Evolutionary conservation across 2,888 invertebrate genomes (phyloP), one percentile per base, ranked within the genome.

Genomic region (Archips xylosteana): DNA sequence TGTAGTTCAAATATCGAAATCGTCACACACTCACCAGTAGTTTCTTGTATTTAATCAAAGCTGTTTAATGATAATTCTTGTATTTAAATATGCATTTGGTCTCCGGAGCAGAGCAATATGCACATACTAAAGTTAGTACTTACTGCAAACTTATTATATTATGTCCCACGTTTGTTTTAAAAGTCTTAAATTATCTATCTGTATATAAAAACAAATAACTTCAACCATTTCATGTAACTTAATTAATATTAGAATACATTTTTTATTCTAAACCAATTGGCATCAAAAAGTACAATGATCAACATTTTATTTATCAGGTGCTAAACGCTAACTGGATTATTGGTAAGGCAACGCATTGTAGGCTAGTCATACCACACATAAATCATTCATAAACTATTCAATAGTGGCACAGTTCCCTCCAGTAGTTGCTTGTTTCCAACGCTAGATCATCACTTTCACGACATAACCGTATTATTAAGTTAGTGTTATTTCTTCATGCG

Each of bases 231-330:
- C 45, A 1, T 12, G 3, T 45, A 12, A 45, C 45, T 45, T 12
- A 45, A 12, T 10, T 12, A 39, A 39, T 39, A 4, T 39, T 6
- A 3, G 39, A 39, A 6, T 39, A 39, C 39, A 6, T 39, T 5
- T 39, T 39, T 39, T 39, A 23, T 6, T 39, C 39, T 39, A 6
- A 39, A 4, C 39, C 64, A n/a, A 34, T 64, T 64, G 32, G 45
- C 49, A 47, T 49, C 15, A 59, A 34, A 54, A 32, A 66, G 10
- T 65, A 23, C 60, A 71, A 61, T 61, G 66, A 32, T 70, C 67
- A 71, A 71, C 78, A 79, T 79, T 81, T 76, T 59, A 68, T 78
- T 81, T 77, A 79, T 79, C 80, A 81, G 80, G 81, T 81, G 81
- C 74, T 76, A 68, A 75, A 67, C 77, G 70, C 75, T 75, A 75